Evolutionary conservation across 1,140 invertebrate species (phyloP).

Genomic region (Druon quercuslanigerum): DNA sequence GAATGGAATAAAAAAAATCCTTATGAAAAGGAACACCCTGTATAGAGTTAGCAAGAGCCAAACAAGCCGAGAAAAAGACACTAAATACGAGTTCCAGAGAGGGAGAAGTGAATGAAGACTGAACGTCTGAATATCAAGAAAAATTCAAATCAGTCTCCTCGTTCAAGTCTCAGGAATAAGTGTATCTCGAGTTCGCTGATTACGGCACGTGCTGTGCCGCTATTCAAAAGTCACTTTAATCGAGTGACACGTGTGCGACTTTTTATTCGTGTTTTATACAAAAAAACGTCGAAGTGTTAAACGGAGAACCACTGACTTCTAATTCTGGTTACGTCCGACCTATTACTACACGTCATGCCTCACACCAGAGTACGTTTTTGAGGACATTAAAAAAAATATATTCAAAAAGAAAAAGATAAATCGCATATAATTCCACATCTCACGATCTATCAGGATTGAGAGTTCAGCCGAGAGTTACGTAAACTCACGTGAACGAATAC

Average conservation of each 20-base stretch:
- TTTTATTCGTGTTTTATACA: constrained; percentile 44
- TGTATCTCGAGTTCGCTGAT: constrained; percentile 15
- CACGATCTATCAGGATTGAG: not conserved
- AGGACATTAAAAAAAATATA: not conserved
- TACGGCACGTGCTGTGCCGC: constrained; percentile 32
- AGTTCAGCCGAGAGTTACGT: constrained; percentile 34
- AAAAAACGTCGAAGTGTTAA: not conserved
- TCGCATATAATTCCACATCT: not conserved
- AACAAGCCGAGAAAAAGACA: not conserved
- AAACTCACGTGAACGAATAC: constrained; percentile 20
- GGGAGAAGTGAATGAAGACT: constrained; percentile 54
- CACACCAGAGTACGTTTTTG: constrained; percentile 48
- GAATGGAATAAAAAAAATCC: too few relatives aligned
- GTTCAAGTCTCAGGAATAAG: constrained; percentile 44
- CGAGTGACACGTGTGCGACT: constrained; percentile 24
- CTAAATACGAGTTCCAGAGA: constrained; percentile 21
- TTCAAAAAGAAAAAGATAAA: not conserved
- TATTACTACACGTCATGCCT: constrained; percentile 41
- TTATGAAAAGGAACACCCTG: not conserved
- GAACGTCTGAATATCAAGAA: constrained; percentile 43
- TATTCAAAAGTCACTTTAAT: constrained; percentile 7
- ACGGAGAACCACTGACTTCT: not conserved
- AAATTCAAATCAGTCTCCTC: constrained; percentile 51
- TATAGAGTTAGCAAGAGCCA: not conserved
- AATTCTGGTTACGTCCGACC: constrained; percentile 2